Conservation (phyloP, 2,113 vertebrate species). For the Anarrhichthys ocellatus region DNA sequence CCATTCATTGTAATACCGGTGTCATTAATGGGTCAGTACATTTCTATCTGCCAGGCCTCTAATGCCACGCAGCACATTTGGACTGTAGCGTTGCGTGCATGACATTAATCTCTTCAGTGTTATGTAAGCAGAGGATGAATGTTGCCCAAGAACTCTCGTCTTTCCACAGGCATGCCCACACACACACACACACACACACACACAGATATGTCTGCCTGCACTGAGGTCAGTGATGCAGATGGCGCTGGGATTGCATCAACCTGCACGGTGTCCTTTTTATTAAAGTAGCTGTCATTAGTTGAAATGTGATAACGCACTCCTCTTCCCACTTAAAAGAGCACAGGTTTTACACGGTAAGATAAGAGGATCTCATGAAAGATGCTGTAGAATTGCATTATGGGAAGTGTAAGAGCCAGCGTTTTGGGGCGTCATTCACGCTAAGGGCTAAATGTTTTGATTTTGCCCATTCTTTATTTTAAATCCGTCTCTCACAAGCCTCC, state of each 20-base stretch:
- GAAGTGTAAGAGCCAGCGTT: background rate
- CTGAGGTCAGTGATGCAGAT: conserved; percentile 19
- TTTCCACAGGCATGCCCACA: conserved; percentile 12
- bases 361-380: background rate
- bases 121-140: conserved; percentile 58
- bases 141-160: conserved; percentile 40
- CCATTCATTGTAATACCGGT: background rate
- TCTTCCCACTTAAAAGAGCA: background rate
- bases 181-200: background rate
- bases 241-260: background rate
- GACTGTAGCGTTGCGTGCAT: conserved; percentile 18
- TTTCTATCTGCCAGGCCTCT: background rate
- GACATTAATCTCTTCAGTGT: conserved; percentile 57
- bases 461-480: background rate
- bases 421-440: background rate
- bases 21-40: conserved; percentile 4
- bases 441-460: background rate
- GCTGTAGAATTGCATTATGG: background rate
- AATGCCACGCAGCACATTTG: conserved; percentile 14
- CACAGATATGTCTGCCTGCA: background rate
- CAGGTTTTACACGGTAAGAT: background rate
- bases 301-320: background rate
- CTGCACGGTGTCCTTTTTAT: background rate
- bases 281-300: background rate
- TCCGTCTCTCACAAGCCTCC: background rate